These are phyloP conservation scores for Platypus cylindrus DNA, from an alignment of 2,888 invertebrate genomes.

Conservation along the genomic window DNA sequence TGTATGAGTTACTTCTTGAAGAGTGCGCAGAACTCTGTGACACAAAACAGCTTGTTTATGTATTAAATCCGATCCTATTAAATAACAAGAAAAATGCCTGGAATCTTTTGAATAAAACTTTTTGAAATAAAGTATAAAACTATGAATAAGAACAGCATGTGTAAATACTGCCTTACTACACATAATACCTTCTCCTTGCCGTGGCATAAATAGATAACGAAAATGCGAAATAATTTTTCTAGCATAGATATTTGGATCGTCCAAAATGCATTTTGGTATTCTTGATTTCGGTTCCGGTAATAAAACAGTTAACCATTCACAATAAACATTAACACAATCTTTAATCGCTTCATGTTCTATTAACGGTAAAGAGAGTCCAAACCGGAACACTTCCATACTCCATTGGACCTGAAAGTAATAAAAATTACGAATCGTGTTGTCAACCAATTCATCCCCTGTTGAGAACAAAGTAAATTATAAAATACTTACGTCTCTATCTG, in stretches of 20 bases:
- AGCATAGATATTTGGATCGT: conserved; percentile 82
- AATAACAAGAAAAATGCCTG: not conserved
- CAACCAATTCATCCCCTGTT: no score
- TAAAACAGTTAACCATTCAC: conserved; percentile 89
- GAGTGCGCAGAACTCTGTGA: conserved; percentile 75
- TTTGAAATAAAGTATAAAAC: not conserved
- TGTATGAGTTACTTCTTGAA: conserved; percentile 68
- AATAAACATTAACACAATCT: conserved; percentile 93
- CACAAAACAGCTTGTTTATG: conserved; percentile 89
- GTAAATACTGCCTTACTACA: no score
- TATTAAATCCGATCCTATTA: conserved; percentile 70
- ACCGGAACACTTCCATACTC: conserved; percentile 81
- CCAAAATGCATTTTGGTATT: conserved; percentile 77
- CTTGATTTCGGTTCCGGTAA: conserved; percentile 73
- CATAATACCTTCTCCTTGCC: conserved; percentile 88
- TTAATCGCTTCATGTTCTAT: conserved; percentile 88
- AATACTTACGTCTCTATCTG: conserved; percentile 44
- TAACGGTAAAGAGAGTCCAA: conserved; percentile 79
- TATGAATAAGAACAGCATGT: not conserved
- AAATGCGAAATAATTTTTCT: conserved; percentile 84
- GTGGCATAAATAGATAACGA: conserved; percentile 86
- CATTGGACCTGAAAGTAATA: conserved; percentile 56
- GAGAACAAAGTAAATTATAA: no score
- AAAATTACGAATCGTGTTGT: no score
- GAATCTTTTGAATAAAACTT: not conserved